Percentiles rank a stretch among this genome's conserved stretches.
phyloP scores from a whole-genome alignment of 2,888 invertebrate genomes.

The Epistrophella euchroma region DNA sequence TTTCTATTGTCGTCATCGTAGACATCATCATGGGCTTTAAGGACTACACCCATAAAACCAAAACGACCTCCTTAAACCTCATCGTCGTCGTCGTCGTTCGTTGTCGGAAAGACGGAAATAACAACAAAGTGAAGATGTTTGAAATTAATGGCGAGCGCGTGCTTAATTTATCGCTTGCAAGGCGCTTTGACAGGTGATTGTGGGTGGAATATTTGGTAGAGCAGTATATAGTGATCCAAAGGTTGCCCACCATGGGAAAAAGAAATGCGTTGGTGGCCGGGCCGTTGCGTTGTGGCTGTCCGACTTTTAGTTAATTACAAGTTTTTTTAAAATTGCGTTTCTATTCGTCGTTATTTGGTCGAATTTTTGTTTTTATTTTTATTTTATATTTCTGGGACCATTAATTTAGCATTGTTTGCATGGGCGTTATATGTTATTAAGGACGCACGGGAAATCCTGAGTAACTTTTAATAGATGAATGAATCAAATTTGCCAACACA shows the following conservation, averaged over 20 bases:
- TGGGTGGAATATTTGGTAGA: neutral
- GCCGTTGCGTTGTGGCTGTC: neutral
- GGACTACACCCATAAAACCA: constrained; percentile 38
- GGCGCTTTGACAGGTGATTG: constrained; percentile 66
- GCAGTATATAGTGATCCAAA: constrained; percentile 7
- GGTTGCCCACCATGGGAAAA: neutral
- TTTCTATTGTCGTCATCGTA: constrained; percentile 14
- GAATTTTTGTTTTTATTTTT: constrained; percentile 15
- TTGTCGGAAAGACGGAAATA: constrained; percentile 11
- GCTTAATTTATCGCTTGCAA: constrained; percentile 70
- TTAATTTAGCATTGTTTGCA: constrained; percentile 21
- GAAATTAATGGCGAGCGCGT: constrained; percentile 72
- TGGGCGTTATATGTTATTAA: constrained; percentile 32
- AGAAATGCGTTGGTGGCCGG: neutral
- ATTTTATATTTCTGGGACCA: neutral
- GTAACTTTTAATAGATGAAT: constrained; percentile 18
- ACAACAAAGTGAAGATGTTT: constrained; percentile 64
- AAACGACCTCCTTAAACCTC: neutral
- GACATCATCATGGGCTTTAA: constrained; percentile 35
- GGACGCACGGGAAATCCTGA: constrained; percentile 16
- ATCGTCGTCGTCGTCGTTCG: neutral
- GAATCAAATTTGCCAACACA: constrained; percentile 24
- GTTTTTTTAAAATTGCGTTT: constrained; percentile 41
- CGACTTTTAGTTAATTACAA: constrained; percentile 59
- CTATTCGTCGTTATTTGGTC: constrained; percentile 18